Conservation (phyloP, 1,140 invertebrate genomes). For the Heliothis virescens region DNA sequence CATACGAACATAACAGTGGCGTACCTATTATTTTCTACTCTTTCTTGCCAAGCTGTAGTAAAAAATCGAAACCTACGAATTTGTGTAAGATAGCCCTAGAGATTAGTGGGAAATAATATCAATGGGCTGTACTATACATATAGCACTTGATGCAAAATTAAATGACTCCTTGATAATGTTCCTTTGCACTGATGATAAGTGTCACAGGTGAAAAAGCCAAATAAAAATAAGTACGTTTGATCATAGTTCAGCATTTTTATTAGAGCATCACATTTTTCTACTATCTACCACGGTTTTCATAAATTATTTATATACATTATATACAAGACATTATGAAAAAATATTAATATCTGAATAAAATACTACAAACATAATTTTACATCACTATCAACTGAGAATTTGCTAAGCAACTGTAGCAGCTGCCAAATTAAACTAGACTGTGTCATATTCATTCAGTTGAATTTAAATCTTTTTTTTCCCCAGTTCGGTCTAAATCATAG, state of each 20-base stretch:
- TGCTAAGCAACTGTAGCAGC: not conserved
- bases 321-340: conserved; percentile 48
- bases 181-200: too few relatives aligned
- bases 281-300: conserved; percentile 28
- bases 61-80: too few relatives aligned
- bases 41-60: too few relatives aligned
- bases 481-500: conserved; percentile 65
- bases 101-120: too few relatives aligned
- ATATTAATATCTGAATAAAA: conserved; percentile 26
- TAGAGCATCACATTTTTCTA: conserved; percentile 51
- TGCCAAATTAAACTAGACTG: not conserved
- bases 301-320: conserved; percentile 55
- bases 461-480: conserved; percentile 29
- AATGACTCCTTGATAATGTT: too few relatives aligned
- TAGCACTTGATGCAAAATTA: too few relatives aligned
- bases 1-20: too few relatives aligned
- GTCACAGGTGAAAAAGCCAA: not conserved
- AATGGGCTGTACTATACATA: too few relatives aligned
- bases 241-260: conserved; percentile 29
- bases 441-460: not conserved
- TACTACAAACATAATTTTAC: conserved; percentile 19
- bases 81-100: too few relatives aligned
- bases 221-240: not conserved
- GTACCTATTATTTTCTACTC: too few relatives aligned
- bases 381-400: not conserved